Percentiles rank a stretch among this genome's conserved stretches.
Conservation (phyloP, 2,797 vertebrate species). For the Lycodopsis pacificus region DNA sequence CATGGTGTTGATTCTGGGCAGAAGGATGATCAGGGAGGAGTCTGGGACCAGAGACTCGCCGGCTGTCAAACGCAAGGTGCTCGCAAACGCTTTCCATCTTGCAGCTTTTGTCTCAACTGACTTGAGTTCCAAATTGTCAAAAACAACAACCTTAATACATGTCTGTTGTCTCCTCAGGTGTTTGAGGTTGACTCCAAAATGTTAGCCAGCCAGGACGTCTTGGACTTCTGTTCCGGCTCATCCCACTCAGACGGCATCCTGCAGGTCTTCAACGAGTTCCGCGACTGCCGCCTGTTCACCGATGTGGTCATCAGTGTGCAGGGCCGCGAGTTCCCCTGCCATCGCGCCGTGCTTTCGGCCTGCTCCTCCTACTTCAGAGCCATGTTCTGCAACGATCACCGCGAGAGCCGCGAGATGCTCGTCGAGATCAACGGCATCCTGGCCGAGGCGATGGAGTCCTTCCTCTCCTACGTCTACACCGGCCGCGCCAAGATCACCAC, state of each 20-base stretch:
- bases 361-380: constrained; percentile 98
- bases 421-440: constrained; percentile 99
- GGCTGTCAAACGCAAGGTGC: constrained; percentile 93
- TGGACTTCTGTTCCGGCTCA: constrained; percentile 95
- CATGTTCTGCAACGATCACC: constrained; percentile 98
- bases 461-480: constrained; percentile 96
- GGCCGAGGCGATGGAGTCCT: constrained; percentile 97
- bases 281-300: constrained; percentile 94
- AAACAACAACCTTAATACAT: background rate
- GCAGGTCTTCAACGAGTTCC: constrained; percentile 97
- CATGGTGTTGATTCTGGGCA: constrained; percentile 98
- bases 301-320: constrained; percentile 98
- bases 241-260: constrained; percentile 95
- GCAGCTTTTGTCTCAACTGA: background rate
- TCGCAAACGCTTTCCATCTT: constrained; percentile 10
- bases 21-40: constrained; percentile 95
- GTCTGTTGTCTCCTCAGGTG: constrained; percentile 74
- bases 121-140: background rate
- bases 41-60: constrained; percentile 93
- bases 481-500: constrained; percentile 97
- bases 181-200: constrained; percentile 96
- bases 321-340: constrained; percentile 97
- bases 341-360: constrained; percentile 95
- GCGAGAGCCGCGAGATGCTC: constrained; percentile 96
- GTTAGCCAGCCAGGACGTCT: constrained; percentile 88